A percentile compares a stretch with the other conserved stretches of the same genome.
Evolutionary conservation across 2,888 invertebrate genomes (phyloP).

Genomic region (Lepidocyrtinus sp.): DNA sequence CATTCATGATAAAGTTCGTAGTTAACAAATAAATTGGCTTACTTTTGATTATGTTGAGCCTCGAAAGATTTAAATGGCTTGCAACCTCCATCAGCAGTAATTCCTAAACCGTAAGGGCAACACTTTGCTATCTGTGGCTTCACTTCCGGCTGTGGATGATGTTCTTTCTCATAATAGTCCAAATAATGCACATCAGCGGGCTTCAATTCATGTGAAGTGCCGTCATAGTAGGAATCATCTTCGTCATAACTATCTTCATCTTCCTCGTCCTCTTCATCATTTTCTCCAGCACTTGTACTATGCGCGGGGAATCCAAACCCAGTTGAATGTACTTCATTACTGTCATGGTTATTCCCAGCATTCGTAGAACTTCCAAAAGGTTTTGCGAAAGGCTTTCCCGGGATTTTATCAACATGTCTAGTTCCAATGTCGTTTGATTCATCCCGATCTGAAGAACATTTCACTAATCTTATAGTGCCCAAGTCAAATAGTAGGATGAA

Average conservation of each 20-base stretch:
- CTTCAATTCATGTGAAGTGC: constrained; percentile 34
- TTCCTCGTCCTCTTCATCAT: constrained; percentile 56
- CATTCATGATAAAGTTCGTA: no score
- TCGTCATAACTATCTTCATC: constrained; percentile 53
- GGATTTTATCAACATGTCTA: constrained; percentile 40
- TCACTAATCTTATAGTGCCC: constrained; percentile 25
- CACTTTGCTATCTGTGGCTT: constrained; percentile 67
- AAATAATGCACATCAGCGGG: constrained; percentile 55
- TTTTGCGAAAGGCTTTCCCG: not conserved
- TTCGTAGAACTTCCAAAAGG: not conserved
- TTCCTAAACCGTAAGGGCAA: constrained; percentile 63
- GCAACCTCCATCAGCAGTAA: constrained; percentile 63
- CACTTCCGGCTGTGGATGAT: constrained; percentile 22
- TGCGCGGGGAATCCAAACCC: constrained; percentile 35
- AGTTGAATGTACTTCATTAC: constrained; percentile 61
- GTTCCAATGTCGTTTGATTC: constrained; percentile 36
- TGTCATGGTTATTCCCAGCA: constrained; percentile 35
- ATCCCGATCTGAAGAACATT: constrained; percentile 20
- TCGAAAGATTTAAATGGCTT: constrained; percentile 15
- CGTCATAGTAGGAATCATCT: constrained; percentile 56
- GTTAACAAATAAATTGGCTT: no score
- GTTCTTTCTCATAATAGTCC: constrained; percentile 42
- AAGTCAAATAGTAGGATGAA: constrained; percentile 47
- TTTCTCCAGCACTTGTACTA: constrained; percentile 39
- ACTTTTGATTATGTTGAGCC: constrained; percentile 53